These are phyloP conservation scores for Hippocampus zosterae DNA, from an alignment of 2,113 vertebrate genomes.

Conservation along the genomic window DNA sequence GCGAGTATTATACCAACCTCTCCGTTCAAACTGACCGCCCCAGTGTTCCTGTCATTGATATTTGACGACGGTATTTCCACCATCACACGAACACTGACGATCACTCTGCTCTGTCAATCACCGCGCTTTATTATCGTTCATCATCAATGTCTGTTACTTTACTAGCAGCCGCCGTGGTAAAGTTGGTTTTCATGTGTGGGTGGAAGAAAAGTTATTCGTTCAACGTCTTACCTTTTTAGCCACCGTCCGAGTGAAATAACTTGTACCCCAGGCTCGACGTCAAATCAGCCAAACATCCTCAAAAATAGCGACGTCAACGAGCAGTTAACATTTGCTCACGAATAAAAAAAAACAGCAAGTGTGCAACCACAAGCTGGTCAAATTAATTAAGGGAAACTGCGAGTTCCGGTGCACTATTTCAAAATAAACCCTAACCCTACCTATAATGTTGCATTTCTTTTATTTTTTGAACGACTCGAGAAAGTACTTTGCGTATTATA, in stretches of 20 bases:
- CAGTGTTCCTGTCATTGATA: background rate
- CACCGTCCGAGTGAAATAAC: background rate
- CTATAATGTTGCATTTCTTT: accelerated
- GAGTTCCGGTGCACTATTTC: background rate
- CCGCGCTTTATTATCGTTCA: background rate
- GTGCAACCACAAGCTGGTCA: accelerated
- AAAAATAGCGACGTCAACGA: conserved; percentile 19
- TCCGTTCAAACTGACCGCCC: background rate
- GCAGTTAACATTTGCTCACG: conserved; percentile 43
- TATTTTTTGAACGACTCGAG: background rate
- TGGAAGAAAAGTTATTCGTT: background rate
- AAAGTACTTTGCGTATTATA: background rate
- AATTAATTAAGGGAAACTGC: accelerated
- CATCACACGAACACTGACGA: conserved; percentile 3
- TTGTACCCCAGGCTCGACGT: background rate
- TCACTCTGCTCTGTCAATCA: background rate
- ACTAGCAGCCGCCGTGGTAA: background rate
- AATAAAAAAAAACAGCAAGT: conserved; percentile 2
- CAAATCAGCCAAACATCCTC: background rate
- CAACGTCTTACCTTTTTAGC: conserved; percentile 22
- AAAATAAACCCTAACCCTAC: background rate
- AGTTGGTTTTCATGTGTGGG: conserved; percentile 2
- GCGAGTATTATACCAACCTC: background rate
- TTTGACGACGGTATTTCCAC: background rate
- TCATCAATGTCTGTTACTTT: background rate